Base-by-base conservation (phyloP, 2,888 invertebrate species). In the Mythimna lalbum region DNA sequence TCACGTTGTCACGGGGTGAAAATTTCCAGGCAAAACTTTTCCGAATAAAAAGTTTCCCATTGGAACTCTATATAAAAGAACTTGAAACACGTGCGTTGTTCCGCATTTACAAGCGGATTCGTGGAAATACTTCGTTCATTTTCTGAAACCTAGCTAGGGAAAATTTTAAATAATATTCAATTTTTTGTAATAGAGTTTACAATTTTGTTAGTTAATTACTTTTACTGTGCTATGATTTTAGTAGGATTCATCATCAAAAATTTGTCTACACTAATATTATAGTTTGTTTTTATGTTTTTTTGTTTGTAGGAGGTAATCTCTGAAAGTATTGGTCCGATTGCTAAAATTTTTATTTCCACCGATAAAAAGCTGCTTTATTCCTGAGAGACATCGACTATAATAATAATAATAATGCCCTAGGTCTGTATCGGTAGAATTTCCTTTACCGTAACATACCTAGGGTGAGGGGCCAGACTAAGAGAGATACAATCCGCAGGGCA, bases 41-140 rank as follows among this genome's bases (percentile, higher is more conserved):
- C 7, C 50, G 27, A 66, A 80, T 63, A 39, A 70, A 80, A 80
- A 71, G 60, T 76, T 82, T 76, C 63, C 65, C 80, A 76, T 76
- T 73, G 75, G 74, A 55, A 63, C 33, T 27, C 53, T n/a, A 43
- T 53, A 53, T 19, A 68, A 49, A 80, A 72, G 57, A 78, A 53
- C 39, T 56, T 39, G 66, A 43, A 66, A 56, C 39, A 60, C 64
- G 47, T 62, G 55, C 31, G 71, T 61, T 65, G 61, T 55, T 49
- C 39, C 50, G 55, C 23, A 50, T 79, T 66, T 36, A 62, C 14
- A 71, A 64, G 21, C 49, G 21, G 21, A 59, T 68, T 56, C 27
- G 33, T 53, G 23, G 50, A 56, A 68, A 23, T 49, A 61, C 27
- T 57, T 71, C 47, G 6, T 36, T 47, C 14, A n/a, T 53, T 53